Percentiles rank a stretch among this genome's conserved stretches.
Conservation (phyloP, 2,888 invertebrate genomes). For the Slavum lentiscoides region DNA sequence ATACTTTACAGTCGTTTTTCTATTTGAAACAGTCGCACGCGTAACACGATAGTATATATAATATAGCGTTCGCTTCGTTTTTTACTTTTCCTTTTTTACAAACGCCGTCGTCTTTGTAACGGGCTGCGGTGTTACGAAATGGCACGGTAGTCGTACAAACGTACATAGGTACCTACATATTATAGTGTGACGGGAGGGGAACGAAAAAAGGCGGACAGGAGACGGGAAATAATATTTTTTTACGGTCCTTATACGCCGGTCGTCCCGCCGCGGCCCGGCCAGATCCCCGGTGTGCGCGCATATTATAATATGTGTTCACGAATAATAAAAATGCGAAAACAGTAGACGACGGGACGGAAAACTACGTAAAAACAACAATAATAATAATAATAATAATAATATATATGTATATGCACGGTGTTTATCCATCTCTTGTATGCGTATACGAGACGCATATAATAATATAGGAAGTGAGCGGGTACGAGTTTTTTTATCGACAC, state of each 20-base stretch:
- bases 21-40: too few relatives aligned
- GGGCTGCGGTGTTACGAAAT: not conserved
- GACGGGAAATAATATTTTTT: slow-evolving; percentile 45
- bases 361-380: slow-evolving; percentile 40
- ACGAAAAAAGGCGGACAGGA: not conserved
- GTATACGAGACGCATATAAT: not conserved
- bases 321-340: slow-evolving; percentile 38
- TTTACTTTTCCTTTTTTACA: slow-evolving; percentile 13
- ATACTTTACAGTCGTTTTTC: too few relatives aligned
- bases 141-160: not conserved
- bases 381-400: slow-evolving; percentile 35
- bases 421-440: not conserved
- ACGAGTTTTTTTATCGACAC: slow-evolving; percentile 37
- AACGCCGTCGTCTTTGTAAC: not conserved
- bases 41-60: too few relatives aligned
- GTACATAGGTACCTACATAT: too few relatives aligned
- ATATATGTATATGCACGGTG: not conserved
- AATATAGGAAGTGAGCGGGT: not conserved
- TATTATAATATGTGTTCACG: not conserved
- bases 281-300: too few relatives aligned
- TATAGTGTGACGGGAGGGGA: not conserved
- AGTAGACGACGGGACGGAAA: not conserved
- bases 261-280: not conserved
- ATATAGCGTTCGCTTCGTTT: too few relatives aligned
- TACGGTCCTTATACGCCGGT: slow-evolving; percentile 3